phyloP scores from a whole-genome alignment of 2,888 invertebrate genomes.

The Drosophila kanekoi region DNA sequence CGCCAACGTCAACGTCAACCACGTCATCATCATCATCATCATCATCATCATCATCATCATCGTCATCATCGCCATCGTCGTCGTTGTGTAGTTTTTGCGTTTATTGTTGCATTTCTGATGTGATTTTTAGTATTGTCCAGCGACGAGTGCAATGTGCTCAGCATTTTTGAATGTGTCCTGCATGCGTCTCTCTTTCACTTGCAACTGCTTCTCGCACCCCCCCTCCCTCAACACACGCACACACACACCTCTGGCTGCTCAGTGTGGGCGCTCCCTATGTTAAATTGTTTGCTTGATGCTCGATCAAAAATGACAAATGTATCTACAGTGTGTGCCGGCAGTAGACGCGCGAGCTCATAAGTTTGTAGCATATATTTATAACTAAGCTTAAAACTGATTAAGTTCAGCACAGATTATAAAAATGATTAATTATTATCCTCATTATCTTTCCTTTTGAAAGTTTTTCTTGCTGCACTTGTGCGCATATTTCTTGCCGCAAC shows the following conservation, averaged over 20 bases:
- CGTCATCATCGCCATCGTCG: constrained; percentile 28
- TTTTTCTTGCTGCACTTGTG: not conserved
- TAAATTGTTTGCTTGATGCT: constrained; percentile 82
- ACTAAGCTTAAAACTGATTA: not conserved
- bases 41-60: constrained; percentile 31
- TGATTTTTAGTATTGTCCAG: constrained; percentile 82
- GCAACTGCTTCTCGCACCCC: too few species aligned
- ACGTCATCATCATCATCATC: constrained; percentile 40
- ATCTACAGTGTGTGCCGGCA: constrained; percentile 53
- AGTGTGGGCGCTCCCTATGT: constrained; percentile 49
- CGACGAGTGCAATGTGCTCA: constrained; percentile 77
- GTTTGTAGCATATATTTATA: not conserved
- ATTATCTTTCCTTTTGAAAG: too few species aligned
- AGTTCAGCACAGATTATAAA: too few species aligned
- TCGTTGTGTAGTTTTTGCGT: constrained; percentile 76
- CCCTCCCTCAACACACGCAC: not conserved
- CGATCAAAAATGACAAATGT: constrained; percentile 82
- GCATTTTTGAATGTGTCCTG: constrained; percentile 72
- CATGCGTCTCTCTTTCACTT: not conserved
- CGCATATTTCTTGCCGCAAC: constrained; percentile 30
- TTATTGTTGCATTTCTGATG: constrained; percentile 82
- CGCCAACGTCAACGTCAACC: constrained; percentile 52
- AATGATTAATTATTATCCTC: too few species aligned
- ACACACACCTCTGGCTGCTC: not conserved
- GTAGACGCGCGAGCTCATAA: constrained; percentile 9